A percentile compares a stretch with the other conserved stretches of the same genome.
These are phyloP conservation scores for Zygaena filipendulae DNA, from an alignment of 2,888 invertebrate species.

Conservation along the genomic window DNA sequence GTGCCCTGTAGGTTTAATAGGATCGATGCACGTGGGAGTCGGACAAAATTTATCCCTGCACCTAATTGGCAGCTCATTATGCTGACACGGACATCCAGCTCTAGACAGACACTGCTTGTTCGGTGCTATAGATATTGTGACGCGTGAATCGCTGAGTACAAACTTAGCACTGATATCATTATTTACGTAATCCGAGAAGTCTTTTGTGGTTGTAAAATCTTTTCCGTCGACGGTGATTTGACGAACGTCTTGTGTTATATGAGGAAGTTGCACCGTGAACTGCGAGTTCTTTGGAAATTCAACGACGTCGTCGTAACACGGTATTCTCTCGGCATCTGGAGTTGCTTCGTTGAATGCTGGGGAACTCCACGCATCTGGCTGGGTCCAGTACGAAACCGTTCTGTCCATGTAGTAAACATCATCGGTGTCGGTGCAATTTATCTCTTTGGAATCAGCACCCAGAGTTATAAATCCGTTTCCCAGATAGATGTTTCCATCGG, in stretches of 20 bases:
- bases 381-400: slow-evolving; percentile 35
- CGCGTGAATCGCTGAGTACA: slow-evolving; percentile 16
- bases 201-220: slow-evolving; percentile 15
- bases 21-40: slow-evolving; percentile 33
- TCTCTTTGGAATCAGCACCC: slow-evolving; percentile 30
- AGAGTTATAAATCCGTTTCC: slow-evolving; percentile 31
- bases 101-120: slow-evolving; percentile 23
- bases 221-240: slow-evolving; percentile 25
- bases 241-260: slow-evolving; percentile 26
- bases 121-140: no score
- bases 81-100: slow-evolving; percentile 49
- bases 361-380: slow-evolving; percentile 53
- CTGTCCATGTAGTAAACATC: slow-evolving; percentile 38
- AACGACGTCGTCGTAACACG: slow-evolving; percentile 53
- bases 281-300: slow-evolving; percentile 34
- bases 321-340: slow-evolving; percentile 56
- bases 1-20: slow-evolving; percentile 44
- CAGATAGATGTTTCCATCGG: slow-evolving; percentile 43
- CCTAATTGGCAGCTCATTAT: slow-evolving; percentile 26
- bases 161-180: slow-evolving; percentile 22
- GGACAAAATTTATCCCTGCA: slow-evolving; percentile 41
- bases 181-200: slow-evolving; percentile 16
- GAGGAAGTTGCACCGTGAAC: slow-evolving; percentile 35
- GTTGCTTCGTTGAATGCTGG: slow-evolving; percentile 49
- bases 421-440: slow-evolving; percentile 26